These are phyloP conservation scores for Sinodicranocentrus sp. DNA, from an alignment of 2,888 invertebrate species.

Conservation along the genomic window DNA sequence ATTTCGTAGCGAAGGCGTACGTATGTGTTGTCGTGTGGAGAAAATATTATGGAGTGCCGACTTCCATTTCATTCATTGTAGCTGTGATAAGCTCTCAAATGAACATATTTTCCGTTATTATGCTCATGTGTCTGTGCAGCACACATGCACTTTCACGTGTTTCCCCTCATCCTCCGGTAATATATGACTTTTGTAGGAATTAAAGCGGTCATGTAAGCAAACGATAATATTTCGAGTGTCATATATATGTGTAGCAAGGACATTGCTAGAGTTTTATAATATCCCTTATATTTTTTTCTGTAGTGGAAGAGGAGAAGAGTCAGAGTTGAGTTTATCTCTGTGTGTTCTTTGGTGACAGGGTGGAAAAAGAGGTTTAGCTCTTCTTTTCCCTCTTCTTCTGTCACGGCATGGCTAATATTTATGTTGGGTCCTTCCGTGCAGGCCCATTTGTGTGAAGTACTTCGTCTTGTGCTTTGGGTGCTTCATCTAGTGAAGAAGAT, in stretches of 20 bases:
- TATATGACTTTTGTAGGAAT: slow-evolving; percentile 1
- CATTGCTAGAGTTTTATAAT: too few species aligned
- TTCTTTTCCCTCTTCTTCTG: slow-evolving; percentile 11
- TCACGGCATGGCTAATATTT: slow-evolving; percentile 49
- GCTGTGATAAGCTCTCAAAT: too few species aligned
- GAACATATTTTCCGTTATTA: too few species aligned
- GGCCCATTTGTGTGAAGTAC: slow-evolving; percentile 22
- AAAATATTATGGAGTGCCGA: too few species aligned
- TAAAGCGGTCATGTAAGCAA: slow-evolving; percentile 9
- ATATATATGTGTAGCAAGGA: too few species aligned
- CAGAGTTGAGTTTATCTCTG: slow-evolving; percentile 40
- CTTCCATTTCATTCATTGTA: too few species aligned
- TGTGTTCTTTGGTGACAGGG: slow-evolving; percentile 59
- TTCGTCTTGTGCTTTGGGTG: slow-evolving; percentile 35
- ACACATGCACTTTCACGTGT: too few species aligned
- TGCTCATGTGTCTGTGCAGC: too few species aligned
- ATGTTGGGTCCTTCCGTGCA: slow-evolving; percentile 45
- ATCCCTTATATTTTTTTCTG: too few species aligned
- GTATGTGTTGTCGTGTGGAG: too few species aligned
- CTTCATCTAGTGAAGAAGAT: slow-evolving; percentile 4
- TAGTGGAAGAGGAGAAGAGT: too few species aligned
- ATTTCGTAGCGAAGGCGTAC: too few species aligned
- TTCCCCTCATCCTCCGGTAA: not conserved
- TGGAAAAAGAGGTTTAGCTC: slow-evolving; percentile 50
- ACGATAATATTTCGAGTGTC: slow-evolving; percentile 4